phyloP scores from a whole-genome alignment of 2,113 vertebrate species.

The Cololabis saira region DNA sequence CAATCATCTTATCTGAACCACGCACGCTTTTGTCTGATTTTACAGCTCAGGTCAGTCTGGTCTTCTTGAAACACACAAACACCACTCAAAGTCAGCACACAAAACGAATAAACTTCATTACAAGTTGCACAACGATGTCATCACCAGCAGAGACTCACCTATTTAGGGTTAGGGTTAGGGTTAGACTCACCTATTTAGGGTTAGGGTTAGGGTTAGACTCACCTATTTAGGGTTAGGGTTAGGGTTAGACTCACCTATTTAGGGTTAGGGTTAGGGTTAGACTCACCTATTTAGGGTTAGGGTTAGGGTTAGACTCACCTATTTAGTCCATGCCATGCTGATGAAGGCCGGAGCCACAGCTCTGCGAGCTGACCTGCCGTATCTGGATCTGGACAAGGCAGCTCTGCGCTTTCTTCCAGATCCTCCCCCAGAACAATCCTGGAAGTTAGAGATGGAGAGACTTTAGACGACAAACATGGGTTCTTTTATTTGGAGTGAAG shows the following conservation, averaged over 20 bases:
- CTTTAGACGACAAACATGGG: not conserved
- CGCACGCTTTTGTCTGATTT: too few species aligned
- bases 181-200: too few species aligned
- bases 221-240: too few species aligned
- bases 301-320: too few species aligned
- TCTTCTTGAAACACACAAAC: too few species aligned
- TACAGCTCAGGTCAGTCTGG: too few species aligned
- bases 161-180: too few species aligned
- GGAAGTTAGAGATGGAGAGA: not conserved
- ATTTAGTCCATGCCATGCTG: slow-evolving; percentile 34
- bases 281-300: too few species aligned
- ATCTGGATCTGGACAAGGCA: not conserved
- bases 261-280: too few species aligned
- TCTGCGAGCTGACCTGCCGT: not conserved
- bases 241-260: too few species aligned
- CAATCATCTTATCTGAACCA: too few species aligned
- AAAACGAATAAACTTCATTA: not conserved
- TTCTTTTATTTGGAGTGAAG: not conserved
- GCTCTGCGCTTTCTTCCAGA: slow-evolving; percentile 19
- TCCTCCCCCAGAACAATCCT: not conserved
- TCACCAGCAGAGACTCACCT: not conserved
- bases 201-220: too few species aligned
- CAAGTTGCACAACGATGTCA: not conserved
- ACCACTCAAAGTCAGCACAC: not conserved
- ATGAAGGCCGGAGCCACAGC: not conserved